Conservation (phyloP, 2,888 invertebrate species). For the Encarsia formosa region DNA sequence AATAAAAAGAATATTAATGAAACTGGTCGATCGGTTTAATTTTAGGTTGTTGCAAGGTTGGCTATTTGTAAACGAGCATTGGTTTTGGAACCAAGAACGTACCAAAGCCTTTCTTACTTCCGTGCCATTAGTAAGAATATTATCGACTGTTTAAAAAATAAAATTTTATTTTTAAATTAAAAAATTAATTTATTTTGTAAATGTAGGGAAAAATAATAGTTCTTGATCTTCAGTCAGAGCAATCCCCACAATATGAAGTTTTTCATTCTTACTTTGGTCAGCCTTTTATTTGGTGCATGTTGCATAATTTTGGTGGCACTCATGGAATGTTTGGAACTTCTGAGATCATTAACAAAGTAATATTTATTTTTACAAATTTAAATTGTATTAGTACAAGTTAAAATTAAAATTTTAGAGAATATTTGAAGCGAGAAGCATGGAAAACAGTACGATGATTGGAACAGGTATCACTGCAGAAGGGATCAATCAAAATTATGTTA, state of each 20-base stretch:
- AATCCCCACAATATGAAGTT: conserved; percentile 72
- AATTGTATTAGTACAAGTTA: too few species aligned
- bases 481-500: conserved; percentile 89
- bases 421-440: conserved; percentile 57
- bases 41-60: conserved; percentile 77
- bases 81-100: conserved; percentile 65
- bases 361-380: too few species aligned
- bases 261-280: conserved; percentile 86
- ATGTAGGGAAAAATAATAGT: conserved; percentile 76
- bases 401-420: conserved; percentile 65
- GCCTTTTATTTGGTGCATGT: conserved; percentile 94
- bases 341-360: conserved; percentile 65
- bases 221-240: conserved; percentile 85
- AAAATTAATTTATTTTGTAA: too few species aligned
- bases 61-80: conserved; percentile 68
- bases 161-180: too few species aligned
- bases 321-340: conserved; percentile 87
- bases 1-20: too few species aligned
- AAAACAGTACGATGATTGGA: conserved; percentile 80
- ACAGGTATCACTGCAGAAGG: conserved; percentile 91
- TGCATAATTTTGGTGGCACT: conserved; percentile 94
- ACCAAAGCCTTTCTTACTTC: conserved; percentile 73
- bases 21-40: too few species aligned
- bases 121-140: conserved; percentile 60
- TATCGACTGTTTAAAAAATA: too few species aligned